A percentile compares a stretch with the other conserved stretches of the same genome.
These are phyloP conservation scores for Chloroclystis v-ata DNA, from an alignment of 2,888 invertebrate genomes.

Conservation along the genomic window DNA sequence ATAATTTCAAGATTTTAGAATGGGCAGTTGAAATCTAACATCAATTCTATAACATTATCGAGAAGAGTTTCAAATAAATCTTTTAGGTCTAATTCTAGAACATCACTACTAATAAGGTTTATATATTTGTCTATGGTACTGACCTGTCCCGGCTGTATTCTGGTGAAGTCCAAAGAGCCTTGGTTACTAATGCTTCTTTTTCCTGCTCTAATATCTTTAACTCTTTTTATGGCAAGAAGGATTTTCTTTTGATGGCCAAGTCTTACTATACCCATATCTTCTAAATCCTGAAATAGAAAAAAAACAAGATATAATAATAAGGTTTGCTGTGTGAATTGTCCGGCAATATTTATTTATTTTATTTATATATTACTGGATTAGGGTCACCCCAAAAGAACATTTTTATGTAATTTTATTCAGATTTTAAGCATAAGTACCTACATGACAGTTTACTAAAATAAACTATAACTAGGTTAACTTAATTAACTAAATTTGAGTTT, in stretches of 20 bases:
- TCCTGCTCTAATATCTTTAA: constrained; percentile 94
- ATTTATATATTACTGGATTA: too few relatives aligned
- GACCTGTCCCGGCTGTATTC: constrained; percentile 73
- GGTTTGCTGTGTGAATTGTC: too few relatives aligned
- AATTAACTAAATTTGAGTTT: too few relatives aligned
- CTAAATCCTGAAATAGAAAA: constrained; percentile 83
- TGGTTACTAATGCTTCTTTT: constrained; percentile 82
- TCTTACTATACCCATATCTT: constrained; percentile 96
- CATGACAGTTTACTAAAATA: too few relatives aligned
- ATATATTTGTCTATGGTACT: constrained; percentile 34
- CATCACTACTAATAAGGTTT: constrained; percentile 62
- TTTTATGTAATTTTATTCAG: too few relatives aligned
- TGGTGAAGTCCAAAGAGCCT: constrained; percentile 68
- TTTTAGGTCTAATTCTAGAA: constrained; percentile 47
- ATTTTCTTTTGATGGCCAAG: constrained; percentile 99
- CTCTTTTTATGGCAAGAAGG: constrained; percentile 95
- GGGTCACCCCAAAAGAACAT: too few relatives aligned
- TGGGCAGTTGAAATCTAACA: constrained; percentile 34
- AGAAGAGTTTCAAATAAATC: constrained; percentile 29
- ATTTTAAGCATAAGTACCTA: too few relatives aligned
- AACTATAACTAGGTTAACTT: too few relatives aligned
- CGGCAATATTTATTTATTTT: too few relatives aligned
- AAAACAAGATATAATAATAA: background rate
- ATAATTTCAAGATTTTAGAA: constrained; percentile 38
- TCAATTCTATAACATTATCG: constrained; percentile 43